Conservation (phyloP, 2,797 vertebrate genomes). For the Oryzias sinensis region DNA sequence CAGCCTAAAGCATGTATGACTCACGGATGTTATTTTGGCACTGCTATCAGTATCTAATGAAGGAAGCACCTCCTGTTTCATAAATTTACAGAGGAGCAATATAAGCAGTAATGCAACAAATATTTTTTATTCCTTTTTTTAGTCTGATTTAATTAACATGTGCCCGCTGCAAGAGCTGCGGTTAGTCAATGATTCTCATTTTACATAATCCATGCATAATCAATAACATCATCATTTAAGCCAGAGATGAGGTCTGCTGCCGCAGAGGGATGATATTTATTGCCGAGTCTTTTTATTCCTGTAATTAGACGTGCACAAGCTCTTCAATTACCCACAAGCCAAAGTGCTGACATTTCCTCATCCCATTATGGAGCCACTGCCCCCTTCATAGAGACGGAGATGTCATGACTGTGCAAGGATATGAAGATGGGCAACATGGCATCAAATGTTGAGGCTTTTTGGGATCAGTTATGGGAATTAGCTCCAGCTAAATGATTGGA, state of each 20-base stretch:
- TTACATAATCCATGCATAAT: constrained; percentile 56
- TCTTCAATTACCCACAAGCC: constrained; percentile 71
- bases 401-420: constrained; percentile 26
- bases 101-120: neutral
- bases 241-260: constrained; percentile 44
- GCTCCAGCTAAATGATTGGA: constrained; percentile 22
- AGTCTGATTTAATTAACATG: constrained; percentile 65
- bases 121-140: constrained; percentile 17
- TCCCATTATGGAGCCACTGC: constrained; percentile 62
- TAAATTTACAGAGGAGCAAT: constrained; percentile 35
- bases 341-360: constrained; percentile 67
- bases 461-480: constrained; percentile 11
- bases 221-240: constrained; percentile 69
- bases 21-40: constrained; percentile 79
- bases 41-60: constrained; percentile 51
- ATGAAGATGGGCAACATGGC: constrained; percentile 27
- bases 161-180: constrained; percentile 35
- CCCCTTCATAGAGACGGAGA: constrained; percentile 48
- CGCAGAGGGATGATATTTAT: constrained; percentile 58
- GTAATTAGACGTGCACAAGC: constrained; percentile 67
- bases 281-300: constrained; percentile 57
- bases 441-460: constrained; percentile 17
- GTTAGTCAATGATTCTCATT: constrained; percentile 49
- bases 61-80: constrained; percentile 65
- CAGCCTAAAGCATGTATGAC: constrained; percentile 72